Conservation (phyloP, 2,888 invertebrate species). For the Spialia ferax region DNA sequence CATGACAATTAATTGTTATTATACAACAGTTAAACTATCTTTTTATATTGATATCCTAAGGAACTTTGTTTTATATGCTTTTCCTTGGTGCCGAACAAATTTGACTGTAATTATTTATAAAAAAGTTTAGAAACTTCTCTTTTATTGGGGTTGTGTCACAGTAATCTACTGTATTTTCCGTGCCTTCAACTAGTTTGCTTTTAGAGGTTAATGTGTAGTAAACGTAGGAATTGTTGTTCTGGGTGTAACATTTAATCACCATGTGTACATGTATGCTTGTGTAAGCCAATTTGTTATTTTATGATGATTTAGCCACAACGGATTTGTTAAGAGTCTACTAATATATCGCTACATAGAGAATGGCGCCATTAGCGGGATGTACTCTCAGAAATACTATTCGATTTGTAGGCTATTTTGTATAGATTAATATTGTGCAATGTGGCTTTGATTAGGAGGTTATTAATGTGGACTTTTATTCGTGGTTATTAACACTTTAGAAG, state of each 20-base stretch:
- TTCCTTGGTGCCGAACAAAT: constrained; percentile 53
- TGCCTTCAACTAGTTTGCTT: constrained; percentile 77
- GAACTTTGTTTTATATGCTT: constrained; percentile 30
- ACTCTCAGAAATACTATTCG: too few relatives aligned
- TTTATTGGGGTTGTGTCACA: constrained; percentile 70
- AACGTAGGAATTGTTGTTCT: constrained; percentile 56
- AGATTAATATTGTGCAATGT: constrained; percentile 65
- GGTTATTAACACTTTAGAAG: constrained; percentile 69
- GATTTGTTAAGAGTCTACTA: constrained; percentile 10
- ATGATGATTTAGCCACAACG: not conserved
- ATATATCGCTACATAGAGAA: too few relatives aligned
- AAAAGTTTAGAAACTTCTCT: constrained; percentile 48
- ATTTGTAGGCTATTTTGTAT: constrained; percentile 55
- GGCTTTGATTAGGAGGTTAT: constrained; percentile 64
- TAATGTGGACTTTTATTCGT: constrained; percentile 26
- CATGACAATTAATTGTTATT: constrained; percentile 13
- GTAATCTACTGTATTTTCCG: constrained; percentile 69
- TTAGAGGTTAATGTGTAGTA: constrained; percentile 63
- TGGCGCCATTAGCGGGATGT: constrained; percentile 50
- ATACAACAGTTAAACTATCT: not conserved
- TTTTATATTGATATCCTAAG: not conserved
- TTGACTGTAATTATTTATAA: constrained; percentile 36
- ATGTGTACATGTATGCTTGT: not conserved
- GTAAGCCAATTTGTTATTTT: constrained; percentile 8
- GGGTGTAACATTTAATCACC: constrained; percentile 50